A percentile compares a stretch with the other conserved stretches of the same genome.
These are phyloP conservation scores for Bhutanitis thaidina DNA, from an alignment of 2,888 invertebrate genomes.

Conservation along the genomic window DNA sequence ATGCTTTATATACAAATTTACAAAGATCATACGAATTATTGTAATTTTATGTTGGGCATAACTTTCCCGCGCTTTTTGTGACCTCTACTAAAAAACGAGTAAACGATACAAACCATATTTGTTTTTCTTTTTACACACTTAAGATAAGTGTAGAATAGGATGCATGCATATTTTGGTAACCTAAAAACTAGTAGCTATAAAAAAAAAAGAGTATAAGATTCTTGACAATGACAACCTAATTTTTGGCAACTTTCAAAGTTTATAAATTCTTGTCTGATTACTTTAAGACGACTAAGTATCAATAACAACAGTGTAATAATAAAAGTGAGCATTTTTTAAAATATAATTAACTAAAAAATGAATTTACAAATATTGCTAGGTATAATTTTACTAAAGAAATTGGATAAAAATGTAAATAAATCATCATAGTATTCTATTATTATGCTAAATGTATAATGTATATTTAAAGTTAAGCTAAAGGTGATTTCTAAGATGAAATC, in stretches of 20 bases:
- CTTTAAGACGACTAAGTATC: background rate
- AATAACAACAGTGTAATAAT: background rate
- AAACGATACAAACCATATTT: background rate
- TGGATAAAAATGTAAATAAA: slow-evolving; percentile 3
- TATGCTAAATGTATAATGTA: too few relatives aligned
- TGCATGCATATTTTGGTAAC: background rate
- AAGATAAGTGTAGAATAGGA: background rate
- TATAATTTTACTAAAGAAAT: slow-evolving; percentile 12
- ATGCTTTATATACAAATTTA: slow-evolving; percentile 26
- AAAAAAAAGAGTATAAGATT: background rate
- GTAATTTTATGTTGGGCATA: background rate
- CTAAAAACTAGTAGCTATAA: background rate
- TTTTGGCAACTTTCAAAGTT: slow-evolving; percentile 8
- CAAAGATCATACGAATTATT: slow-evolving; percentile 8
- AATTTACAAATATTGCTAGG: slow-evolving; percentile 1
- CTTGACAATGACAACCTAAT: slow-evolving; percentile 2
- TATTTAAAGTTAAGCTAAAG: too few relatives aligned
- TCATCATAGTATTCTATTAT: background rate
- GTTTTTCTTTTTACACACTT: background rate
- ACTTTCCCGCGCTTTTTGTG: slow-evolving; percentile 1
- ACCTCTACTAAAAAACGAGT: background rate
- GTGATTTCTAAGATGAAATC: too few relatives aligned
- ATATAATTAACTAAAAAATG: background rate
- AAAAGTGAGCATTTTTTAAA: slow-evolving; percentile 9
- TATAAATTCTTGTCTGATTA: slow-evolving; percentile 1